phyloP scores from a whole-genome alignment of 2,113 vertebrate genomes.

The Rhynchopsitta pachyrhyncha region DNA sequence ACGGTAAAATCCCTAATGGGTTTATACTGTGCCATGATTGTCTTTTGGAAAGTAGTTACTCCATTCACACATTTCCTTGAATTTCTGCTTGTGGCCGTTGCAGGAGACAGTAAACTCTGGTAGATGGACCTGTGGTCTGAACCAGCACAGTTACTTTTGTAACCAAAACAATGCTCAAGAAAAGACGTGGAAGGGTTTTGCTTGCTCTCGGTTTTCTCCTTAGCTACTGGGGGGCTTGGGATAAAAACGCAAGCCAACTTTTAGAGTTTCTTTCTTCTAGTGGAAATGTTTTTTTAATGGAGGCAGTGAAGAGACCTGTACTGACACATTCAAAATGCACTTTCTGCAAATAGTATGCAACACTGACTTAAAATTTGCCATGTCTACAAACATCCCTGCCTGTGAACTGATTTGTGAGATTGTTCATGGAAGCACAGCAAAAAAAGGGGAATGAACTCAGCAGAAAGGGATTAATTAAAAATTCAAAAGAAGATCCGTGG shows the following conservation, averaged over 20 bases:
- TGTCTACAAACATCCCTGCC: conserved; percentile 44
- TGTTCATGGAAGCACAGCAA: conserved; percentile 52
- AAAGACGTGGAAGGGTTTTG: neutral
- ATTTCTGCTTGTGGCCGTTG: neutral
- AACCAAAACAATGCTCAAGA: neutral
- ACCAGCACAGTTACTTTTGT: neutral
- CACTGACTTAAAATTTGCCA: conserved; percentile 52
- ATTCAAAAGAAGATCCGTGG: conserved; percentile 27
- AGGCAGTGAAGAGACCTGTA: neutral
- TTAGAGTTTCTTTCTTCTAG: neutral
- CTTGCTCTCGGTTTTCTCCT: neutral
- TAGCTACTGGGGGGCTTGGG: neutral
- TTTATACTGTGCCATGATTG: neutral
- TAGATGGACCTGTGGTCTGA: neutral
- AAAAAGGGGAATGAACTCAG: conserved; percentile 49
- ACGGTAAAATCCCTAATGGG: neutral
- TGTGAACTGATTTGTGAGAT: conserved; percentile 61
- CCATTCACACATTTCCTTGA: neutral
- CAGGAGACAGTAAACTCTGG: neutral
- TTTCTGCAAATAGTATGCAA: conserved; percentile 50
- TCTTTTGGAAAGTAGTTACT: neutral
- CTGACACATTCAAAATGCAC: conserved; percentile 1
- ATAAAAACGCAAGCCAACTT: neutral
- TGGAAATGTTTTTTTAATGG: neutral
- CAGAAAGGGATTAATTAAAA: conserved; percentile 56